Percentiles rank a stretch among this genome's conserved stretches.
phyloP scores from a whole-genome alignment of 2,113 vertebrate genomes.

The Ctenodactylus gundi region DNA sequence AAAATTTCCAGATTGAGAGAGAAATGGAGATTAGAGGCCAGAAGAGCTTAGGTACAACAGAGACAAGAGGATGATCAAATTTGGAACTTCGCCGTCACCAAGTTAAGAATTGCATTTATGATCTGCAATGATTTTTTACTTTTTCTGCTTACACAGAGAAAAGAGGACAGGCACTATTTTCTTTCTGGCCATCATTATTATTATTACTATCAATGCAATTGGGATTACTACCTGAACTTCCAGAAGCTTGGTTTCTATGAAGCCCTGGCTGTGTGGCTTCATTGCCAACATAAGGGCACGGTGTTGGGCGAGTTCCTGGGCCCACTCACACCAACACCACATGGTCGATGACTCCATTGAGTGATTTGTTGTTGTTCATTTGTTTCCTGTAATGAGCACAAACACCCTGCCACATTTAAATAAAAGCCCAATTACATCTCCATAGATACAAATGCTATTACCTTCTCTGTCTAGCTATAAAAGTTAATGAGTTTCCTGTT shows the following conservation, averaged over 20 bases:
- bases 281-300: neutral
- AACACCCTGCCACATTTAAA: slow-evolving; percentile 54
- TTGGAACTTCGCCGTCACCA: neutral
- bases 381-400: slow-evolving; percentile 46
- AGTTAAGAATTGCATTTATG: neutral
- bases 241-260: neutral
- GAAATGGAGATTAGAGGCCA: neutral
- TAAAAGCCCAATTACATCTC: slow-evolving; percentile 58
- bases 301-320: neutral
- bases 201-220: neutral
- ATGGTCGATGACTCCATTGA: neutral
- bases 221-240: neutral
- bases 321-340: neutral
- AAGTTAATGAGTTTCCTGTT: slow-evolving; percentile 51
- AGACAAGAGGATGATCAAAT: neutral
- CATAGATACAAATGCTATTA: slow-evolving; percentile 45
- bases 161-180: neutral
- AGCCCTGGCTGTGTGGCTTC: neutral
- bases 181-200: neutral
- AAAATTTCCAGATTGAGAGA: neutral
- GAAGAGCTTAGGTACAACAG: neutral
- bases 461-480: slow-evolving; percentile 47
- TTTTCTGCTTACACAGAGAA: slow-evolving; percentile 16
- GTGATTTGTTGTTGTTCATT: slow-evolving; percentile 30
- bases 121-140: neutral